These are phyloP conservation scores for Chauna torquata DNA, from an alignment of 2,113 vertebrate genomes.

Conservation along the genomic window DNA sequence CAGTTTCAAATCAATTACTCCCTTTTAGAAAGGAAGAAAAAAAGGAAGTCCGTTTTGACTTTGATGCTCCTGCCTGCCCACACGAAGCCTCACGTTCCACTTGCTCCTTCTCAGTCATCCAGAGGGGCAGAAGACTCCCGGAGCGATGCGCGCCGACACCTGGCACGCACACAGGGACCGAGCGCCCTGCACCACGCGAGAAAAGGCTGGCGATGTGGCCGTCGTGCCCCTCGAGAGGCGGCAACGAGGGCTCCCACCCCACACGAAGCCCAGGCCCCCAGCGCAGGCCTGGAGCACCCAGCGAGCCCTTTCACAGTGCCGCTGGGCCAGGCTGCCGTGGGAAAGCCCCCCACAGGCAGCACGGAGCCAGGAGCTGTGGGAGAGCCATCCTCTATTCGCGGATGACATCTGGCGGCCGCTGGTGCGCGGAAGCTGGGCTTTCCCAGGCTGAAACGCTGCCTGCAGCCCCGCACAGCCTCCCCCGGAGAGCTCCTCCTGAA, in stretches of 20 bases:
- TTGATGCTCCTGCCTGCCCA: background rate
- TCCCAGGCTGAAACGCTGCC: background rate
- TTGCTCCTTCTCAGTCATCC: background rate
- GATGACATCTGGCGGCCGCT: constrained; percentile 58
- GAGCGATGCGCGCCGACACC: accelerated
- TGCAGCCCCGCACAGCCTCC: background rate
- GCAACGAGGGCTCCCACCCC: background rate
- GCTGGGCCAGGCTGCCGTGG: background rate
- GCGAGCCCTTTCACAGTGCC: accelerated
- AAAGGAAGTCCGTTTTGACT: background rate
- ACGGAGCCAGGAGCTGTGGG: background rate
- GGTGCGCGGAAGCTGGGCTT: background rate
- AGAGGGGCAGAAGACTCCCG: background rate
- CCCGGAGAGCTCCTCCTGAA: background rate
- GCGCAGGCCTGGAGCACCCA: background rate
- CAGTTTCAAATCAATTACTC: background rate
- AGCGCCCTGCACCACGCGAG: accelerated
- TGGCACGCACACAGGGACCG: accelerated
- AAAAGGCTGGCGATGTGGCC: accelerated
- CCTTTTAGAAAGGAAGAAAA: background rate
- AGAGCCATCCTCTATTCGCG: background rate
- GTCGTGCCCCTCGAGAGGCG: background rate
- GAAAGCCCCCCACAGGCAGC: background rate
- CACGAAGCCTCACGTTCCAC: background rate
- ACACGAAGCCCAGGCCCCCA: accelerated